Evolutionary conservation across 1,140 invertebrate genomes (phyloP), one percentile per base, ranked within the genome.

Genomic region (Manduca sexta): DNA sequence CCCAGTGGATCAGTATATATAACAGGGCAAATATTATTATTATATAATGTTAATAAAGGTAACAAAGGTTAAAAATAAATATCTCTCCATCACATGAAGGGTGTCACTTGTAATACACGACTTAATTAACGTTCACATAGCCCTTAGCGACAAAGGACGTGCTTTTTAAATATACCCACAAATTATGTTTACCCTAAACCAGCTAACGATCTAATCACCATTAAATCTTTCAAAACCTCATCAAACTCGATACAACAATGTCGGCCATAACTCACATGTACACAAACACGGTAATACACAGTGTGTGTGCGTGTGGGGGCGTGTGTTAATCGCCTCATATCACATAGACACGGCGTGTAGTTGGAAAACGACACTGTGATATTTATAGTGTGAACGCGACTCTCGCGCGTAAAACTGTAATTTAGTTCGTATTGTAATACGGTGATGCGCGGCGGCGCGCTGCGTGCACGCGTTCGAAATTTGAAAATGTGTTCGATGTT

Each of bases 301-400:
- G 38, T 40, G 38, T 8, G 17, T 10, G 11, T 5, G 17, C 17
- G 5, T 18, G 18, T 40, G 18, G 8, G 6, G 18, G 13, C 38
- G 15, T 12, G n/a, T 18, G 16, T 18, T 40, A 40, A 18, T n/a
- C n/a, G n/a, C n/a, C n/a, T n/a, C n/a, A n/a, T 40, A n/a, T 18
- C 14, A 40, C 11, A 18, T 18, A 5, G 38, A 40, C 38, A 40
- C 38, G 15, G 38, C 11, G 15, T 16, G 15, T 13, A 40, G 38
- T 10, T 40, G 38, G 38, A 40, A 40, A 40, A 17, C 38, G 16
- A 2, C 12, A 18, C 18, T 16, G 16, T 16, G 38, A 40, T 40
- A 40, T 40, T 40, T 40, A 40, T 40, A 40, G 38, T 18, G 38
- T 1, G 38, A 18, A 40, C 38, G 38, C 16, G 38, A 40, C 38